Base-by-base conservation (phyloP, 2,113 vertebrate genomes). In the Trichechus manatus region DNA sequence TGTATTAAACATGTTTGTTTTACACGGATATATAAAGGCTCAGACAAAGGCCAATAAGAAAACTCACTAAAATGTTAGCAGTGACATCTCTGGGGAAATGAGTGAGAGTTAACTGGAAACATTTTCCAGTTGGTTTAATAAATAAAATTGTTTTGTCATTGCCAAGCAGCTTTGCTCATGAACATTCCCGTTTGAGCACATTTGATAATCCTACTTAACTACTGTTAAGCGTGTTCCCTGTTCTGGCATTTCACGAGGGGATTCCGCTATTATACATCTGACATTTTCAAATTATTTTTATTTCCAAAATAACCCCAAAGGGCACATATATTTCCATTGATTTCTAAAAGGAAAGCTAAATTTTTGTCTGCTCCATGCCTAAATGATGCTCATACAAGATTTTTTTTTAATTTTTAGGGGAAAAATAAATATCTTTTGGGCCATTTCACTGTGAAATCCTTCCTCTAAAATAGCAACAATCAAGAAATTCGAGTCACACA, bases 251-350 rank as follows among this genome's bases (percentile, higher is more conserved):
- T 56, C 10, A 64, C 25, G 25, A 90, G 59, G 50, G 22, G 59
- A 91, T 79, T 97, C 94, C 94, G 61, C 39, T 93, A 9, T 93
- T 86, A 81, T 27, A 78, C 93, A 89, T 14, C 6, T 82, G 78
- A 95, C 22, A 93, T 91, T 93, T 95, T 87, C 59, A 59, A 94
- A 77, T 80, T 93, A 44, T 87, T 64, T 95, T 92, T 92, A 36
- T 93, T 96, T 94, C 53, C 50, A 85, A 88, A 95, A 75, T 92
- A 85, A 95, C 3, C 50, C 36, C 68, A 42, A 80, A 93, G 70
- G 59, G 9, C 27, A 81, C 33, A 63, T 19, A 20, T 72, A 82
- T 59, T 70, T 95, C 56, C 64, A 42, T 68, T 84, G 20, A 44
- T 91, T 83, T 92, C 42, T 50, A 84, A 95, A 82, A 87, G 64